Conservation (phyloP, 2,888 invertebrate genomes). For the Tanypteryx hageni region DNA sequence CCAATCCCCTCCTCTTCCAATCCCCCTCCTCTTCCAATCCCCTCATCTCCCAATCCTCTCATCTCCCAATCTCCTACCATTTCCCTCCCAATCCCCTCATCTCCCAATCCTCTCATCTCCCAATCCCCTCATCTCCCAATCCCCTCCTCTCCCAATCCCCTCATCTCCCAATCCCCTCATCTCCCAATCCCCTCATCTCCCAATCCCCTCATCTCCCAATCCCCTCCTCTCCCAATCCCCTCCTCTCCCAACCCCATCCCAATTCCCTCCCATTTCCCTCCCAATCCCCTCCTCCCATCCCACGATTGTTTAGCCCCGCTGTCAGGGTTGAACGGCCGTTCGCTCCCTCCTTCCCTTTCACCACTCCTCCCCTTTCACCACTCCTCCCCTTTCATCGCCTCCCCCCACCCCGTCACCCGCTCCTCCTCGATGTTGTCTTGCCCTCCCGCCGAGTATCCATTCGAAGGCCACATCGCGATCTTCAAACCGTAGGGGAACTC, state of each 20-base stretch:
- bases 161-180: slow-evolving; percentile 70
- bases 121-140: slow-evolving; percentile 70
- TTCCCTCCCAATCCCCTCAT: slow-evolving; percentile 67
- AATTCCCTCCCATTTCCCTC: too few species aligned
- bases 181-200: slow-evolving; percentile 70
- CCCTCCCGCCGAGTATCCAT: too few species aligned
- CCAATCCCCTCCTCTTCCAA: slow-evolving; percentile 70
- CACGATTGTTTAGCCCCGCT: slow-evolving; percentile 44
- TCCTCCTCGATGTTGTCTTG: too few species aligned
- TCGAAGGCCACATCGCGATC: too few species aligned
- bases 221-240: slow-evolving; percentile 76
- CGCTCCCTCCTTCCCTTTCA: slow-evolving; percentile 66
- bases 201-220: too few species aligned
- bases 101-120: slow-evolving; percentile 71
- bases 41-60: slow-evolving; percentile 72
- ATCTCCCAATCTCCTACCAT: too few species aligned
- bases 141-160: too few species aligned
- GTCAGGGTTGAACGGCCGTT: slow-evolving; percentile 66
- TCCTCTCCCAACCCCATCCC: too few species aligned
- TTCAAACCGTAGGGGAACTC: too few species aligned
- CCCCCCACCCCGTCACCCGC: too few species aligned
- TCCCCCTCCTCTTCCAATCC: too few species aligned
- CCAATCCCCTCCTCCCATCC: slow-evolving; percentile 70
- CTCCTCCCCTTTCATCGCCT: slow-evolving; percentile 65
- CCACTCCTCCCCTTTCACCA: slow-evolving; percentile 56